Evolutionary conservation across 1,140 invertebrate species (phyloP).

Genomic region (Sinella curviseta): DNA sequence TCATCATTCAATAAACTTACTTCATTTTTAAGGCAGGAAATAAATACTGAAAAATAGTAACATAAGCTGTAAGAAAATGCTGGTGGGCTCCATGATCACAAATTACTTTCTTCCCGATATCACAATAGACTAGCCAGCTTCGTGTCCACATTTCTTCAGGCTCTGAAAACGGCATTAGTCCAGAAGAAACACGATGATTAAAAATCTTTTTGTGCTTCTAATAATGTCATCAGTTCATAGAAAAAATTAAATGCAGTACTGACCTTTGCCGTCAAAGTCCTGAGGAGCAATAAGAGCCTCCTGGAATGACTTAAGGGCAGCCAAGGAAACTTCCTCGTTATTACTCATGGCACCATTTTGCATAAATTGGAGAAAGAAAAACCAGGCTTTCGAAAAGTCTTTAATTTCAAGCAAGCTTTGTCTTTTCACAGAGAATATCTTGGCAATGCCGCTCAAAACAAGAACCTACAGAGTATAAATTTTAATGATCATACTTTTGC

Average conservation of each 20-base stretch:
- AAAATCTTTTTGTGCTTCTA: not conserved
- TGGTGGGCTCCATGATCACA: slow-evolving; percentile 62
- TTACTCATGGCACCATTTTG: slow-evolving; percentile 85
- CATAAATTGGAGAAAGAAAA: slow-evolving; percentile 86
- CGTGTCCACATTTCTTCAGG: slow-evolving; percentile 68
- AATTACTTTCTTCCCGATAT: slow-evolving; percentile 68
- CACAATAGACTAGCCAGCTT: slow-evolving; percentile 83
- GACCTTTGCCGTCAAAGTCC: slow-evolving; percentile 23
- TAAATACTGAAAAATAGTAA: slow-evolving; percentile 90
- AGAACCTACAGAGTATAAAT: slow-evolving; percentile 62
- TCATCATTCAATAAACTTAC: slow-evolving; percentile 41
- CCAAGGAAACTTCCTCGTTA: slow-evolving; percentile 93
- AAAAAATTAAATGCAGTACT: not conserved
- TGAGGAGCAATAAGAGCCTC: slow-evolving; percentile 70
- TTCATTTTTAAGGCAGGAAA: slow-evolving; percentile 82
- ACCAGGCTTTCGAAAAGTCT: slow-evolving; percentile 91
- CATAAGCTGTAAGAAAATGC: slow-evolving; percentile 88
- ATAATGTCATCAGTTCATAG: not conserved
- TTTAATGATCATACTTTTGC: too few species aligned
- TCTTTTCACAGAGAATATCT: slow-evolving; percentile 87
- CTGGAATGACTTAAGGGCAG: slow-evolving; percentile 92
- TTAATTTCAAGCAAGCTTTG: slow-evolving; percentile 78
- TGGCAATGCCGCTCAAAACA: slow-evolving; percentile 70
- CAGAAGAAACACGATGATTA: too few species aligned
- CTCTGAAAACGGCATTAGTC: slow-evolving; percentile 22